Evolutionary conservation across 2,888 invertebrate genomes (phyloP), one percentile per base, ranked within the genome.

Genomic region (Chorisops tibialis): DNA sequence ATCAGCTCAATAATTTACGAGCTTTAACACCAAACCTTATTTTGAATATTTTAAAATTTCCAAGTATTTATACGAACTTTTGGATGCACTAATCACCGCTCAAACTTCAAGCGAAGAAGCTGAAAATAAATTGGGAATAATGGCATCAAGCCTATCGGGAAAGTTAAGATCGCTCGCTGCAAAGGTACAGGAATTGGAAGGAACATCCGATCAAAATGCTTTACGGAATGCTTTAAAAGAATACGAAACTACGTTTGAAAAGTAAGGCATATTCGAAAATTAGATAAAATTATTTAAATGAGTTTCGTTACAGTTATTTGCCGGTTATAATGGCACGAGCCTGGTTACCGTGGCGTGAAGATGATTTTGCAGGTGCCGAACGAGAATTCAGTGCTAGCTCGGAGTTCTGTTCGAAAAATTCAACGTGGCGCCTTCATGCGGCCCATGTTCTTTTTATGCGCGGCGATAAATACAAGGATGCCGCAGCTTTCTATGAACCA

Each of bases 381-480:
- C 93, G 95, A 74, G 94, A 97, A 68, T 97, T 98, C 76, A 86
- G 94, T 35, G 95, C 96, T 75, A 96, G 96, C 63, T 95, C 94
- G 0, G 99, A 99, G 75, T 98, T 98, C 77, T 98, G 98, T 74
- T 94, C 94, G 69, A 97, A 97, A 73, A 94, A 96, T 70, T 96
- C 98, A 70, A 87, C 89, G 0, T 99, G 98, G 98, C 89, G 96
- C 67, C 80, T 99, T 18, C 99, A 99, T 75, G 97, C 98, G 0
- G 99, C 98, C 0, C 99, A 99, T 75, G 97, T 98, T 1, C 81
- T 99, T 3, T 99, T 98, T 75, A 99, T 99, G 98, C 97, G 98
- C 79, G 96, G 96, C 74, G 95, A 91, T 73, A 98, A 98, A 77
- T 99, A 96, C 75, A 96, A 96, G 74, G 97, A 99, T 79, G 94